Percentiles rank a stretch among this genome's conserved stretches.
Evolutionary conservation across 2,113 vertebrate genomes (phyloP).

Genomic region (Engraulis encrasicolus): DNA sequence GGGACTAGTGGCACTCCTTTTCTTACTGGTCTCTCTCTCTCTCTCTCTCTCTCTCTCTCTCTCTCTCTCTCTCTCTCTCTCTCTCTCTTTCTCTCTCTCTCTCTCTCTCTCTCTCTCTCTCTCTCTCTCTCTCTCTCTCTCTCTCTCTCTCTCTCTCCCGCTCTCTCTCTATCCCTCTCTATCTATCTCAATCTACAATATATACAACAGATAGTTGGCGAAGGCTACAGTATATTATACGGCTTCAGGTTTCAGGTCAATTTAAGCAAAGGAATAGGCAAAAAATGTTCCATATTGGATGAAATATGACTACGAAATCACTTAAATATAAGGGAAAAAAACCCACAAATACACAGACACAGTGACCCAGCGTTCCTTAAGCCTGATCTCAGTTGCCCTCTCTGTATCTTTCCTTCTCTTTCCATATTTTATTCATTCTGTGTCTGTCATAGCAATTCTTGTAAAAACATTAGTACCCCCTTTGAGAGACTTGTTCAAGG

Average conservation of each 20-base stretch:
- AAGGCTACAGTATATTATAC: too few relatives aligned
- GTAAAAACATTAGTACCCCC: too few relatives aligned
- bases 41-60: background rate
- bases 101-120: background rate
- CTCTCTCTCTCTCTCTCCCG: background rate
- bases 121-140: background rate
- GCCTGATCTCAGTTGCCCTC: background rate
- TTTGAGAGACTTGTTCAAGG: background rate
- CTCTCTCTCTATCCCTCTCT: background rate
- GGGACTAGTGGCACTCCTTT: background rate
- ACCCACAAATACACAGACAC: background rate
- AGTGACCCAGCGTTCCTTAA: background rate
- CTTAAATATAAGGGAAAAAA: background rate
- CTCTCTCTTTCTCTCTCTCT: background rate
- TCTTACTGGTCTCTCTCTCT: background rate
- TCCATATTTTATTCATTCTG: background rate
- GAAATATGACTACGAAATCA: too few relatives aligned
- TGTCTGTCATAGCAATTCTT: background rate
- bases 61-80: background rate
- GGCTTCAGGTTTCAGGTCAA: background rate
- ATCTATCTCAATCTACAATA: too few relatives aligned
- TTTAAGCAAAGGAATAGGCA: background rate
- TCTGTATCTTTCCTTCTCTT: background rate
- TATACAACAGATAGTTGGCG: too few relatives aligned
- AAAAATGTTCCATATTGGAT: too few relatives aligned